Conservation (phyloP, 2,888 invertebrate genomes). For the Drosophila monieri region DNA sequence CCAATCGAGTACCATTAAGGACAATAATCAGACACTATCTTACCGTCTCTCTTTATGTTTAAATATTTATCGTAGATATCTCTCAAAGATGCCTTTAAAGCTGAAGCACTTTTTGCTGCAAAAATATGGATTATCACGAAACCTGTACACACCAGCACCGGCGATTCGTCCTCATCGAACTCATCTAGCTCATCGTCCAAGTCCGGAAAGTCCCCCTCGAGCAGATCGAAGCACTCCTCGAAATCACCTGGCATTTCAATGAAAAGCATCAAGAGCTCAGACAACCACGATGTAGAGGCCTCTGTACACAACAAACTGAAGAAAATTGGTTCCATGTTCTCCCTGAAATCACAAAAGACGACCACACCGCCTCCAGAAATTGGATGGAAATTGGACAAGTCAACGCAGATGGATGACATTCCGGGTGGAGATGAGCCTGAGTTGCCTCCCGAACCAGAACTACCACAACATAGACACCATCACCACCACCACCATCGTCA, state of each 20-base stretch:
- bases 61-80: conserved; percentile 85
- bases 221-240: conserved; percentile 68
- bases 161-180: conserved; percentile 57
- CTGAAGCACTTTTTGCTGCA: conserved; percentile 89
- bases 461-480: conserved; percentile 41
- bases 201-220: conserved; percentile 67
- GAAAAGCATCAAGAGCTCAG: conserved; percentile 73
- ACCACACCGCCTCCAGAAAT: conserved; percentile 43
- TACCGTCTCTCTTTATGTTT: neutral
- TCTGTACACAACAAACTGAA: conserved; percentile 76
- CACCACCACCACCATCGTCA: conserved; percentile 66
- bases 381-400: conserved; percentile 67
- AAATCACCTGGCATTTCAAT: conserved; percentile 74
- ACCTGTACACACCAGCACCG: conserved; percentile 85
- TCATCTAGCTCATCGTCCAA: conserved; percentile 50
- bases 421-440: conserved; percentile 16
- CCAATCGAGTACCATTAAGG: neutral
- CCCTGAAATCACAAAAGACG: conserved; percentile 74
- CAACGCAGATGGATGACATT: conserved; percentile 55
- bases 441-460: conserved; percentile 17
- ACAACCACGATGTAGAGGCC: conserved; percentile 62
- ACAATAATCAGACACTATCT: too few species aligned
- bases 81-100: conserved; percentile 88
- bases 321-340: conserved; percentile 83
- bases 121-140: conserved; percentile 90